Evolutionary conservation across 2,797 vertebrate species (phyloP).

Genomic region (Labroides dimidiatus): DNA sequence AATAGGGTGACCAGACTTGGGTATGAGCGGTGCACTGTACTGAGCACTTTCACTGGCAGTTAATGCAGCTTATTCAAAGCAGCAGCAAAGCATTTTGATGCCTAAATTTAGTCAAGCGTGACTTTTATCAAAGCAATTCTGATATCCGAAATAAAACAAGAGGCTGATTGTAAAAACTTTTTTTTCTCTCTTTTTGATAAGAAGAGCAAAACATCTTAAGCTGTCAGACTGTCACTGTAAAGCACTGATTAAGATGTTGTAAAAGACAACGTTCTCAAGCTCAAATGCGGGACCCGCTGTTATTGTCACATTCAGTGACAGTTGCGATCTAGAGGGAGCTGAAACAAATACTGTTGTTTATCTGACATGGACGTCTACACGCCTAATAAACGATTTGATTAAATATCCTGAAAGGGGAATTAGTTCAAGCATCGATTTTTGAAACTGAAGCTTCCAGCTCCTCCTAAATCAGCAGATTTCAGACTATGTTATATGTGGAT

Average conservation of each 20-base stretch:
- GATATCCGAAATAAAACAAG: conserved; percentile 57
- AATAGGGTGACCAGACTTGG: conserved; percentile 26
- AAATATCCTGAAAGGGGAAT: conserved; percentile 23
- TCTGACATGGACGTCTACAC: conserved; percentile 63
- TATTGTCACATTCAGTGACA: conserved; percentile 65
- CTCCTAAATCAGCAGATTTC: conserved; percentile 5
- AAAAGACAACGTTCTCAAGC: conserved; percentile 38
- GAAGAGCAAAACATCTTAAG: conserved; percentile 52
- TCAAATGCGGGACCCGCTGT: conserved; percentile 31
- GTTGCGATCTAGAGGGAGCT: conserved; percentile 42
- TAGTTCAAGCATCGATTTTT: conserved; percentile 41
- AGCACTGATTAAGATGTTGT: conserved; percentile 59
- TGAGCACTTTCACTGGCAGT: conserved; percentile 4
- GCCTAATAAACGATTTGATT: conserved; percentile 42
- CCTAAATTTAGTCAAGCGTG: conserved; percentile 74
- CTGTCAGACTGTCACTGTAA: conserved; percentile 74
- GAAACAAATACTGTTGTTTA: conserved; percentile 50
- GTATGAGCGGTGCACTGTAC: conserved; percentile 14
- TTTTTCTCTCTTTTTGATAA: conserved; percentile 64
- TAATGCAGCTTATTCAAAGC: conserved; percentile 50
- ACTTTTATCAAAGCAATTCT: conserved; percentile 65
- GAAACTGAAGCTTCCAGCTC: conserved; percentile 22
- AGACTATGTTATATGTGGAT: conserved; percentile 1
- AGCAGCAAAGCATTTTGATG: conserved; percentile 54
- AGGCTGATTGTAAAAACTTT: conserved; percentile 39